Evolutionary conservation across 2,797 vertebrate species (phyloP).

Genomic region (Peromyscus aztecus): DNA sequence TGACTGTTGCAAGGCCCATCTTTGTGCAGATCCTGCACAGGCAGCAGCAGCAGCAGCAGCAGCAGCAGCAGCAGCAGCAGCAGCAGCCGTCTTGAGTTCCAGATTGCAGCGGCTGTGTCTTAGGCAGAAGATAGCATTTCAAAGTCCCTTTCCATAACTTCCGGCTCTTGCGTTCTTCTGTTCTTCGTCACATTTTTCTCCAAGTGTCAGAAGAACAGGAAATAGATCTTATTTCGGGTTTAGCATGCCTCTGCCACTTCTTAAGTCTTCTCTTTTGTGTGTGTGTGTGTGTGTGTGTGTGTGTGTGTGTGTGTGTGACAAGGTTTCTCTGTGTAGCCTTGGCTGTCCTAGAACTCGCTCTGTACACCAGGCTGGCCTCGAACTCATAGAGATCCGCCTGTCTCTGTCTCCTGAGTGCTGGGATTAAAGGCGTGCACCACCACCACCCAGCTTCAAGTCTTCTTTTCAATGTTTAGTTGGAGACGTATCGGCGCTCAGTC

Average conservation of each 20-base stretch:
- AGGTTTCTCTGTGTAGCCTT: too few species aligned
- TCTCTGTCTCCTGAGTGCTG: neutral
- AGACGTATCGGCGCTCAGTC: neutral
- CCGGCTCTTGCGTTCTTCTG: neutral
- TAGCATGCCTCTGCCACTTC: neutral
- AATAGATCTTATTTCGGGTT: neutral
- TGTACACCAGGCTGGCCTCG: neutral
- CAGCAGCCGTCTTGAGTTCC: neutral
- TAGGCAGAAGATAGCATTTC: neutral
- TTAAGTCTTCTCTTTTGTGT: neutral
- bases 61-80: neutral
- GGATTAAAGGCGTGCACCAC: neutral
- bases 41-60: rapidly evolving
- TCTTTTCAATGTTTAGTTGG: neutral
- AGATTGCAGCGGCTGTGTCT: neutral
- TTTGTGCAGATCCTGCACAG: neutral
- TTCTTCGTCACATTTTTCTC: neutral
- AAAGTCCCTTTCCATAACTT: neutral
- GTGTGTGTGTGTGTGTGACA: too few species aligned
- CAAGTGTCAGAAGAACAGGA: neutral
- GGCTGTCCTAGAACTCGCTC: neutral
- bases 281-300: too few species aligned
- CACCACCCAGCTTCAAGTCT: too few species aligned
- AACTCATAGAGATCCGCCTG: neutral
- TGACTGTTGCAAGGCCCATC: neutral